Base-by-base conservation (phyloP, 2,888 invertebrate species). In the Lepeophtheirus nordmannii region DNA sequence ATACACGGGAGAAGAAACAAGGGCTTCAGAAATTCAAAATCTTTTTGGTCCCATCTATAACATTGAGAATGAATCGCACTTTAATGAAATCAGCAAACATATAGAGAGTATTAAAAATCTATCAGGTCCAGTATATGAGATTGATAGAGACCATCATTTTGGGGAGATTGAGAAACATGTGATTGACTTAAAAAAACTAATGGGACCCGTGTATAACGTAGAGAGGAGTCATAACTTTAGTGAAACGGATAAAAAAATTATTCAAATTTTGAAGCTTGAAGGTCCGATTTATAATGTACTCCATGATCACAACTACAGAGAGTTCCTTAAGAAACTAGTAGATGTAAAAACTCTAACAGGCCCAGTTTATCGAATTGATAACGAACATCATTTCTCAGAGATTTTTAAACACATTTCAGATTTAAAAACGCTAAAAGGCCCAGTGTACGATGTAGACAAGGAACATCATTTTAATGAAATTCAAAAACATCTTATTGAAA, bases 141-240 rank as follows among this genome's bases (percentile, higher is more conserved):
- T 64, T 56, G 64, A 64, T 17, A 17, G 66, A 40, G 66, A 66
- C 38, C 66, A 66, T 66, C 66, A 66, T 22, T 66, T 58, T 38
- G 23, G 58, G 11, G 66, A 66, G 37, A 40, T 66, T 20, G 12
- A 39, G 10, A 66, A 59, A 22, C 59, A 66, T 17, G 40, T 58
- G 10, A 22, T 61, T 17, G 46, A 60, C 11, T 60, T 64, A 37
- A 64, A 64, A 37, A 22, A 56, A 12, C 57, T 64, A n/a, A 30
- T 64, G 17, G 64, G 64, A 8, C 64, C 64, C 1, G 64, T 64
- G 12, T 64, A 64, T 57, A 23, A 46, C 53, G 64, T 64, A 14
- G 30, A 64, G n/a, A 39, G 37, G 10, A 30, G 12, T 12, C 53
- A 64, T 56, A 41, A 46, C 14, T 64, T 64, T 56, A 23, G 22